Evolutionary conservation across 92 coral and sea anemone genomes (phyloP).

Genomic region (Muricea muricata): DNA sequence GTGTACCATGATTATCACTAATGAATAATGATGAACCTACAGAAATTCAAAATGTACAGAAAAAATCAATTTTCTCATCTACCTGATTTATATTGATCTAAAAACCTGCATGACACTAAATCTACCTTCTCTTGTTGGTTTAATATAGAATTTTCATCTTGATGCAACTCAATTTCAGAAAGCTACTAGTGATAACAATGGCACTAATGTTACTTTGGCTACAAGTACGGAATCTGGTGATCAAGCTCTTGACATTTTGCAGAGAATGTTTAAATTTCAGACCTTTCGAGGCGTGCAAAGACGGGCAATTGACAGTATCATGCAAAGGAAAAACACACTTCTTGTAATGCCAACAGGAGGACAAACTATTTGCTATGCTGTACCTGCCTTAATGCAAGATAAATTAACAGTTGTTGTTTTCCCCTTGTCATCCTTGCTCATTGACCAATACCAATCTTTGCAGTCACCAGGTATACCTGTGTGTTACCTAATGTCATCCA

Average conservation of each 20-base stretch:
- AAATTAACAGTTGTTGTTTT: neutral
- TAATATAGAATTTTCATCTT: neutral
- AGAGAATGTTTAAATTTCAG: neutral
- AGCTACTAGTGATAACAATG: neutral
- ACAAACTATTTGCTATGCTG: neutral
- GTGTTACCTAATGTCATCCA: neutral
- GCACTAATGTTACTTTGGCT: neutral
- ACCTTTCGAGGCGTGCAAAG: neutral
- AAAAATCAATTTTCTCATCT: too few relatives aligned
- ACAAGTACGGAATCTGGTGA: neutral
- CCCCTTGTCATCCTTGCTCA: neutral
- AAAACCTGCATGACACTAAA: too few relatives aligned
- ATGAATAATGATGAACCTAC: too few relatives aligned
- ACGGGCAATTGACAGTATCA: neutral
- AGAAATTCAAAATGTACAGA: too few relatives aligned
- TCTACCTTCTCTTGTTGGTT: too few relatives aligned
- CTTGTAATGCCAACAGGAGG: neutral
- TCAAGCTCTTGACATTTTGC: neutral
- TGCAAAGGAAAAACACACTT: neutral
- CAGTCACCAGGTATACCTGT: neutral
- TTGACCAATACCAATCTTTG: neutral
- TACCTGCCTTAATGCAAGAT: neutral
- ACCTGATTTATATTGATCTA: too few relatives aligned
- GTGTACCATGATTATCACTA: too few relatives aligned
- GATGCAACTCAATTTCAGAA: neutral